Conservation (phyloP, 2,888 invertebrate genomes). For the Tipula vernalis region DNA sequence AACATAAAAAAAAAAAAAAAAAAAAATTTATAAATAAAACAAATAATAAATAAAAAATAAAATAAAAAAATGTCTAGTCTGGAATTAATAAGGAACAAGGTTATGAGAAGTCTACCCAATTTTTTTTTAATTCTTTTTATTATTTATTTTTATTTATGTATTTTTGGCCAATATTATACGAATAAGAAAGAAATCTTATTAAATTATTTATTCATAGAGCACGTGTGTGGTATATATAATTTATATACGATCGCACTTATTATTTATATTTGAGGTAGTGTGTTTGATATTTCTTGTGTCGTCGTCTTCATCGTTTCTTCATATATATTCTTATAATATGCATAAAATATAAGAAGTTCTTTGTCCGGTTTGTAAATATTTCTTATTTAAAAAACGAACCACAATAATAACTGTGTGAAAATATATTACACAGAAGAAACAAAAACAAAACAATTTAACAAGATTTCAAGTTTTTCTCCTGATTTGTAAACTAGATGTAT, state of each 20-base stretch:
- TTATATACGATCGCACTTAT: not conserved
- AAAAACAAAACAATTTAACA: not conserved
- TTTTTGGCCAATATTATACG: not conserved
- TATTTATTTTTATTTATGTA: not conserved
- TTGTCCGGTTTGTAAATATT: not conserved
- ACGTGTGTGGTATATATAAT: not conserved
- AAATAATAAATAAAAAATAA: not conserved
- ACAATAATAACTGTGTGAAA: not conserved
- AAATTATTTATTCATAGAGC: not conserved
- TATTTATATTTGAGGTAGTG: not conserved
- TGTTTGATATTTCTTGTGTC: not conserved
- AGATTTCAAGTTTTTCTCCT: not conserved
- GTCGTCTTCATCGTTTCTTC: not conserved
- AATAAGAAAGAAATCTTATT: not conserved
- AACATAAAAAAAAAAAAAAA: not conserved
- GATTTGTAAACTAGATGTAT: not conserved
- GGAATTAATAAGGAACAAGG: conserved; percentile 10
- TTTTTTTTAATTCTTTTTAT: not conserved
- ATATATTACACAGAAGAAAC: not conserved
- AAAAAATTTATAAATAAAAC: not conserved
- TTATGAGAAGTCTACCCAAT: conserved; percentile 7
- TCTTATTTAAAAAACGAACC: not conserved
- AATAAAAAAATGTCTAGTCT: conserved; percentile 7
- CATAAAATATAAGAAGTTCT: not conserved
- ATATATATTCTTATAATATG: not conserved